Conservation (phyloP, 2,113 vertebrate genomes). For the Axis porcinus region DNA sequence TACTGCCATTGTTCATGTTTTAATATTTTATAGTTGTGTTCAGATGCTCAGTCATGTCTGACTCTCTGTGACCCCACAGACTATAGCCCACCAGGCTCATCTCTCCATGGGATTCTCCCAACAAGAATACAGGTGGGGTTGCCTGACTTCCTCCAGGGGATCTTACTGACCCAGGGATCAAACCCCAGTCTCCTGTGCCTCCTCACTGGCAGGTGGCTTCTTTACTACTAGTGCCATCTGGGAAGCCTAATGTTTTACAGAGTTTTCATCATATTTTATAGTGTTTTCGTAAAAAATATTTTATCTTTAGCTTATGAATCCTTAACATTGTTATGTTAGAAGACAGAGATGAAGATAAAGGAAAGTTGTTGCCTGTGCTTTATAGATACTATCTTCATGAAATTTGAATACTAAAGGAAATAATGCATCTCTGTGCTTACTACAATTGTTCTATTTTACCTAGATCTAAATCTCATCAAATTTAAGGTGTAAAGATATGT, state of each 20-base stretch:
- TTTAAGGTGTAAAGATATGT: not conserved
- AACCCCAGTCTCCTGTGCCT: not conserved
- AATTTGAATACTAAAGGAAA: not conserved
- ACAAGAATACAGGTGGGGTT: not conserved
- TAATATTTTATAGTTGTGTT: not conserved
- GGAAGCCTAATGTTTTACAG: not conserved
- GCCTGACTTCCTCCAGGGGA: not conserved
- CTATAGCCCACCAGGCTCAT: not conserved
- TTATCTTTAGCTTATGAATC: not conserved
- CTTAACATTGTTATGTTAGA: not conserved
- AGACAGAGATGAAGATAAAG: not conserved
- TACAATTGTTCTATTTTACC: not conserved
- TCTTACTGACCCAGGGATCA: not conserved
- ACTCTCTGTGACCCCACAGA: not conserved
- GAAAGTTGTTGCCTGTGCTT: not conserved
- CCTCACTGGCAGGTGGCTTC: not conserved
- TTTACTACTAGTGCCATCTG: not conserved
- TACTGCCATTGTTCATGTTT: not conserved
- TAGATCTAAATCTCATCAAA: not conserved
- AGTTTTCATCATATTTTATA: not conserved
- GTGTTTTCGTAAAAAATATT: not conserved
- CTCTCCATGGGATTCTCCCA: not conserved
- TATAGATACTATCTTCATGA: not conserved
- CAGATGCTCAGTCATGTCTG: not conserved
- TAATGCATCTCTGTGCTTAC: not conserved